Conservation (phyloP, 1,140 invertebrate species). For the Archivesica marissinica region DNA sequence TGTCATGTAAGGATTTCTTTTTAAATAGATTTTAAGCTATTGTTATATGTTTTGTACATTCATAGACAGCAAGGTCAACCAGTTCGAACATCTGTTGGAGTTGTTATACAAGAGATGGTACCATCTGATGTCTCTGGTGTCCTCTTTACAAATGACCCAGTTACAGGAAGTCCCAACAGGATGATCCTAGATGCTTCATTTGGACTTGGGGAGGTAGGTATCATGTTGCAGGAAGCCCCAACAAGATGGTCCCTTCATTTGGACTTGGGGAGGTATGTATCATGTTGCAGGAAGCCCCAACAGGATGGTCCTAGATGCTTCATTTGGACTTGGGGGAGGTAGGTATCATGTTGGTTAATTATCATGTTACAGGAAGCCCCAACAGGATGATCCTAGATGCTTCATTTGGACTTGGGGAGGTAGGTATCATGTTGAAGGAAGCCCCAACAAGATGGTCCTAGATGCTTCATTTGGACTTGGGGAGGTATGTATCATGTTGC, state of each 20-base stretch:
- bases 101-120: conserved; percentile 93
- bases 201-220: conserved; percentile 89
- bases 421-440: conserved; percentile 88
- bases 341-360: neutral
- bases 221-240: too few species aligned
- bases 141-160: conserved; percentile 91
- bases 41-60: conserved; percentile 14
- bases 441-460: conserved; percentile 88
- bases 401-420: conserved; percentile 93
- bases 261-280: too few species aligned
- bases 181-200: conserved; percentile 91
- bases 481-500: conserved; percentile 89
- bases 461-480: conserved; percentile 93
- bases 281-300: conserved; percentile 89
- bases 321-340: conserved; percentile 92
- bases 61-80: conserved; percentile 88
- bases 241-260: too few species aligned
- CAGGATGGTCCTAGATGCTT: conserved; percentile 89
- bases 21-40: too few species aligned
- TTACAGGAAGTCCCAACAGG: conserved; percentile 87
- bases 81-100: conserved; percentile 88
- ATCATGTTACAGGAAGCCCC: neutral
- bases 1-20: too few species aligned
- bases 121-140: conserved; percentile 89
- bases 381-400: conserved; percentile 87